phyloP scores from a whole-genome alignment of 2,113 vertebrate species.

The Fulmarus glacialis region DNA sequence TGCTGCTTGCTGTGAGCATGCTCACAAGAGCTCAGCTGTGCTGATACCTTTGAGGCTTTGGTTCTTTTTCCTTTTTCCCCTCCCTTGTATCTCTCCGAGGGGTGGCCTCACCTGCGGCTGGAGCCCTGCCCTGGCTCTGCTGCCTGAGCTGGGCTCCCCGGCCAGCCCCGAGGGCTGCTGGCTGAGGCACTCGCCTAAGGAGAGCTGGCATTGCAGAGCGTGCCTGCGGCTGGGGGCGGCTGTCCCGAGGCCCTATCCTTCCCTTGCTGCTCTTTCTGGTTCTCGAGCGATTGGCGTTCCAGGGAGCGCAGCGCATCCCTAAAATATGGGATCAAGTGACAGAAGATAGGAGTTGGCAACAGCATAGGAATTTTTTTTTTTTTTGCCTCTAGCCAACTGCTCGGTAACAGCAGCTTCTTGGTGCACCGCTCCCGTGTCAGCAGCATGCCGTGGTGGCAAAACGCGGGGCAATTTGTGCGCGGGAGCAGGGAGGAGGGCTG shows the following conservation, averaged over 20 bases:
- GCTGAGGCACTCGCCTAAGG: background rate
- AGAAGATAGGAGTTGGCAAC: background rate
- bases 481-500: background rate
- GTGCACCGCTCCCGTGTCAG: rapidly evolving
- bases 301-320: background rate
- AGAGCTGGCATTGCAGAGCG: background rate
- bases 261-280: background rate
- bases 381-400: background rate
- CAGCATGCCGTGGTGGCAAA: background rate
- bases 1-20: rapidly evolving
- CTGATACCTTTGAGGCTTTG: background rate
- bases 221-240: background rate
- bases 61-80: background rate
- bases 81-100: background rate
- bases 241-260: background rate
- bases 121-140: background rate
- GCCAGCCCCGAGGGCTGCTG: background rate
- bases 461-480: rapidly evolving
- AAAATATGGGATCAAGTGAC: background rate
- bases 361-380: background rate
- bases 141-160: background rate
- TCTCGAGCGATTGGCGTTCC: rapidly evolving
- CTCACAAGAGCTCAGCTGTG: background rate
- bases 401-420: background rate
- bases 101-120: rapidly evolving